Percentiles rank a stretch among this genome's conserved stretches.
phyloP scores from a whole-genome alignment of 2,113 vertebrate genomes.

The Chamaetylas fuelleborni region DNA sequence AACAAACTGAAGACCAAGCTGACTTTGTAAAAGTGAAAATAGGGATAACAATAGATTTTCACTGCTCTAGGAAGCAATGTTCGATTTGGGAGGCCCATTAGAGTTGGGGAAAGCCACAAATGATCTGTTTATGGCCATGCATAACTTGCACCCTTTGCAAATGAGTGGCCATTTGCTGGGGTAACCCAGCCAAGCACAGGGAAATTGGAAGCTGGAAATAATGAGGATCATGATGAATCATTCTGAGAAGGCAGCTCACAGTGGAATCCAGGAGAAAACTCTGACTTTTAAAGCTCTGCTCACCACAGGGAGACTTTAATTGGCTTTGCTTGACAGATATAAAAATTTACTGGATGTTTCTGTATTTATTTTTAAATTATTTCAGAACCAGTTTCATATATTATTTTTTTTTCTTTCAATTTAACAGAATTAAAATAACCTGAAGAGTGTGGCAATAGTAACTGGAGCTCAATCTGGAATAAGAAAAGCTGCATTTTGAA shows the following conservation, averaged over 20 bases:
- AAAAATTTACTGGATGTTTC: background rate
- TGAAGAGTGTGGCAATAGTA: background rate
- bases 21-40: background rate
- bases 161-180: background rate
- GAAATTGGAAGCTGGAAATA: background rate
- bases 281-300: background rate
- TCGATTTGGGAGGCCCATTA: background rate
- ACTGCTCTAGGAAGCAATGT: background rate
- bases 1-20: background rate
- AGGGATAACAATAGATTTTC: background rate
- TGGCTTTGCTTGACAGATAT: background rate
- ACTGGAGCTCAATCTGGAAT: background rate
- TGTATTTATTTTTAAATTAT: background rate
- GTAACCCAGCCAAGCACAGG: background rate
- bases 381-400: background rate
- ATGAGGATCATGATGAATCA: constrained; percentile 23
- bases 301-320: background rate
- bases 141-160: background rate
- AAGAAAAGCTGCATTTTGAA: background rate
- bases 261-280: background rate
- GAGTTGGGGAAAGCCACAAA: background rate
- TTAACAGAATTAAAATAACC: background rate
- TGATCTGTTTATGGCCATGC: background rate
- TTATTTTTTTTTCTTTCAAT: background rate
- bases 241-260: background rate